phyloP scores from a whole-genome alignment of 2,888 invertebrate genomes.

The Tridacna gigas region DNA sequence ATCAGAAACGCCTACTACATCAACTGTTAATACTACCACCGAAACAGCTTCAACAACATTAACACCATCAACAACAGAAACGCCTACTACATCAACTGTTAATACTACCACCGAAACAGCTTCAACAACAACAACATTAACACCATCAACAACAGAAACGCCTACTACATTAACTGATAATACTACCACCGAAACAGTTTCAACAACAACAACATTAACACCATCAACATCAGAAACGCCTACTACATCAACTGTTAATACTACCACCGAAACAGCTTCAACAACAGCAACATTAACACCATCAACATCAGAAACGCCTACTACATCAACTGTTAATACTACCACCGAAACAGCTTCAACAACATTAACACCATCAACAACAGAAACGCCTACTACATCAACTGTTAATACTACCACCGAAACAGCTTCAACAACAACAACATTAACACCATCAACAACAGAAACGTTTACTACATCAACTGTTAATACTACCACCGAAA shows the following conservation, averaged over 20 bases:
- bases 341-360: not conserved
- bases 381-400: slow-evolving; percentile 6
- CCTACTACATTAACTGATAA: not conserved
- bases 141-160: not conserved
- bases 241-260: slow-evolving; percentile 34
- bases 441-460: not conserved
- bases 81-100: slow-evolving; percentile 3
- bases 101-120: not conserved
- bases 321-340: too few species aligned
- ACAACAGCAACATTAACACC: not conserved
- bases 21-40: not conserved
- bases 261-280: not conserved
- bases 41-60: slow-evolving; percentile 8
- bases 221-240: slow-evolving; percentile 36
- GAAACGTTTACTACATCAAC: not conserved
- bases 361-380: slow-evolving; percentile 28
- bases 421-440: not conserved
- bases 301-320: not conserved
- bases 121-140: not conserved
- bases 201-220: slow-evolving; percentile 38
- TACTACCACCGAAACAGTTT: slow-evolving; percentile 15
- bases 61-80: not conserved
- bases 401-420: slow-evolving; percentile 12
- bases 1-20: not conserved
- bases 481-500: slow-evolving; percentile 14